phyloP scores from a whole-genome alignment of 2,113 vertebrate species.

The Neolamprologus tretocephalus region DNA sequence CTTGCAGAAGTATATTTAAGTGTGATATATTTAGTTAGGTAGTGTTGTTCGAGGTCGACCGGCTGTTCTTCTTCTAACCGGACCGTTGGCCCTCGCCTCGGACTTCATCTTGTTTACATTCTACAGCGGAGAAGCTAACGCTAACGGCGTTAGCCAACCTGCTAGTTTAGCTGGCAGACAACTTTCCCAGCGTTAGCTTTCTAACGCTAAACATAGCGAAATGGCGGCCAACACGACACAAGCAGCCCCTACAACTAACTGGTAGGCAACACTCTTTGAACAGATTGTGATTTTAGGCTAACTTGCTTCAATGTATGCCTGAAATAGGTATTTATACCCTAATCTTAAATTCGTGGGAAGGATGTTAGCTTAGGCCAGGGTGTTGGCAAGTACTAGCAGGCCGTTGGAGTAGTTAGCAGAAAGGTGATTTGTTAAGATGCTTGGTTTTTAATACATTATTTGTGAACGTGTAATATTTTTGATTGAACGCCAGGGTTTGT shows the following conservation, averaged over 20 bases:
- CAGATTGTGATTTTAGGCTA: accelerated
- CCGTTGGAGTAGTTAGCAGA: not conserved
- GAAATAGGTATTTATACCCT: not conserved
- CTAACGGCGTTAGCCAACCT: slow-evolving; percentile 3
- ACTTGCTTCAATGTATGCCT: not conserved
- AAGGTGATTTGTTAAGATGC: not conserved
- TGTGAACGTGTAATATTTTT: not conserved
- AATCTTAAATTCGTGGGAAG: not conserved
- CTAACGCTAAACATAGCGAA: slow-evolving; percentile 43
- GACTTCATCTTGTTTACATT: slow-evolving; percentile 39
- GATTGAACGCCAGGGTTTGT: not conserved
- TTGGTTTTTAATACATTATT: not conserved
- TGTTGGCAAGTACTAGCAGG: not conserved
- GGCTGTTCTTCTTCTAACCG: not conserved
- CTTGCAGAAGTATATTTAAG: not conserved
- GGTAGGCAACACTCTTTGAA: slow-evolving; percentile 41
- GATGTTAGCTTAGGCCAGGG: not conserved
- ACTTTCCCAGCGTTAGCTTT: slow-evolving; percentile 7
- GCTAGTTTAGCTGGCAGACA: not conserved
- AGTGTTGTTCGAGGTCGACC: accelerated
- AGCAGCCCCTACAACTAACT: slow-evolving; percentile 53
- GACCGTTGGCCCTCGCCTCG: not conserved
- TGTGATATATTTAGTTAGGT: not conserved
- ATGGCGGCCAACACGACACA: slow-evolving; percentile 76
- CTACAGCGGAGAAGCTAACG: not conserved